Evolutionary conservation across 2,888 invertebrate genomes (phyloP).

Genomic region (Eubasilissa splendida): DNA sequence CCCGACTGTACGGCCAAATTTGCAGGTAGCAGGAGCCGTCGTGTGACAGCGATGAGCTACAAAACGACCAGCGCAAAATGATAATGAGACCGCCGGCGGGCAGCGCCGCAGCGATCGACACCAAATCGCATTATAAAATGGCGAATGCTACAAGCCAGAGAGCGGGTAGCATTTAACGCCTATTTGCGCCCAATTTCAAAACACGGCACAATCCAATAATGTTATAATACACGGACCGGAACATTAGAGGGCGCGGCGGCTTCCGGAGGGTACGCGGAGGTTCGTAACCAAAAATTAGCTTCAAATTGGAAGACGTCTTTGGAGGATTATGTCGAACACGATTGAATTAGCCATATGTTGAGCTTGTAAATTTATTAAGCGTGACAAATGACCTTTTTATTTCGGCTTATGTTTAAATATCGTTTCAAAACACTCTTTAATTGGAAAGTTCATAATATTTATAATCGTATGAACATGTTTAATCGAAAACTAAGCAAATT

Average conservation of each 20-base stretch:
- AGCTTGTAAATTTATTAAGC: too few relatives aligned
- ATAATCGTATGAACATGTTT: too few relatives aligned
- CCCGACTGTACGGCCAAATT: conserved; percentile 8
- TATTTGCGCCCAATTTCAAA: conserved; percentile 74
- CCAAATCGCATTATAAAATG: conserved; percentile 59
- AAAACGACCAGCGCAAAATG: conserved; percentile 50
- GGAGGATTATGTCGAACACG: background rate
- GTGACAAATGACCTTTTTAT: too few relatives aligned
- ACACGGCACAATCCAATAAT: conserved; percentile 58
- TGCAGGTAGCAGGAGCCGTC: background rate
- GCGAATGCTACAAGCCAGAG: conserved; percentile 55
- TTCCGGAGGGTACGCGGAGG: conserved; percentile 17
- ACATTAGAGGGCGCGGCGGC: conserved; percentile 32
- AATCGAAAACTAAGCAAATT: too few relatives aligned
- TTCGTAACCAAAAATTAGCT: conserved; percentile 15
- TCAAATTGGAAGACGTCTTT: conserved; percentile 14
- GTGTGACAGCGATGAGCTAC: conserved; percentile 29
- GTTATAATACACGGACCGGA: conserved; percentile 48
- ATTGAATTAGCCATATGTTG: background rate
- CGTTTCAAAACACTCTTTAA: too few relatives aligned
- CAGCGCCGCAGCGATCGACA: conserved; percentile 49
- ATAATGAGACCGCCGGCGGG: conserved; percentile 56
- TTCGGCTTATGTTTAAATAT: too few relatives aligned
- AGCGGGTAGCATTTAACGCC: conserved; percentile 77
- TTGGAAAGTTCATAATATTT: too few relatives aligned